Evolutionary conservation across 1,140 invertebrate species (phyloP).

Genomic region (Lithobius niger): DNA sequence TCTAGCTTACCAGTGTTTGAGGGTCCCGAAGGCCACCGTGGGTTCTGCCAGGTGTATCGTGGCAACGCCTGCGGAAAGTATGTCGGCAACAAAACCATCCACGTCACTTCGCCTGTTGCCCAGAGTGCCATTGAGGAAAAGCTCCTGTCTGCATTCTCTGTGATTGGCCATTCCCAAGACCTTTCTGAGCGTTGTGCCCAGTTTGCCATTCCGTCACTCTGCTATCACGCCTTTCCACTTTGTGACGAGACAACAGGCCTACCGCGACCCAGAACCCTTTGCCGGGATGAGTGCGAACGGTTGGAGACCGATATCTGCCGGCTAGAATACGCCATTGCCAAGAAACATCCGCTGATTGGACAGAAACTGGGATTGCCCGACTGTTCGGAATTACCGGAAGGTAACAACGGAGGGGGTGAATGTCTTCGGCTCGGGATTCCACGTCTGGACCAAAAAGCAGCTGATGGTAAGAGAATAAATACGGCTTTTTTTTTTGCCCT

Average conservation of each 20-base stretch:
- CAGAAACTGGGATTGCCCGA: conserved; percentile 64
- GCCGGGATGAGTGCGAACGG: conserved; percentile 71
- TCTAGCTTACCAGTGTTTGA: too few relatives aligned
- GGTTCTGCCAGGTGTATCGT: conserved; percentile 55
- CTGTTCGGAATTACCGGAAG: conserved; percentile 68
- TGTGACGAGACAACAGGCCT: conserved; percentile 43
- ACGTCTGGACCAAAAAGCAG: too few relatives aligned
- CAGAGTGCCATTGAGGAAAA: conserved; percentile 69
- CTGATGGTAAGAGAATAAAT: too few relatives aligned
- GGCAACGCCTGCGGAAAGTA: conserved; percentile 66
- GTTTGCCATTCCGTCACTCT: conserved; percentile 53
- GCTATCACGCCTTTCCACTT: conserved; percentile 80
- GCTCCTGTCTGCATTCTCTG: conserved; percentile 63
- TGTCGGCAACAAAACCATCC: conserved; percentile 66
- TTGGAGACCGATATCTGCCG: conserved; percentile 81
- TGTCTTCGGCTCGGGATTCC: conserved; percentile 69
- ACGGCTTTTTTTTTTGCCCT: too few relatives aligned
- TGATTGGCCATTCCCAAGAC: conserved; percentile 65
- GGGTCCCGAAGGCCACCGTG: conserved; percentile 11
- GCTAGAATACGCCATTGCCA: conserved; percentile 84
- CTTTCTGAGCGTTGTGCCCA: conserved; percentile 31
- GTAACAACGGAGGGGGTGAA: too few relatives aligned
- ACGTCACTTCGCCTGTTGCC: conserved; percentile 60
- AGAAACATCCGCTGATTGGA: conserved; percentile 76
- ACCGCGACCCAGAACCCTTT: conserved; percentile 55